phyloP scores from a whole-genome alignment of 2,113 vertebrate species.

The Lutjanus erythropterus region DNA sequence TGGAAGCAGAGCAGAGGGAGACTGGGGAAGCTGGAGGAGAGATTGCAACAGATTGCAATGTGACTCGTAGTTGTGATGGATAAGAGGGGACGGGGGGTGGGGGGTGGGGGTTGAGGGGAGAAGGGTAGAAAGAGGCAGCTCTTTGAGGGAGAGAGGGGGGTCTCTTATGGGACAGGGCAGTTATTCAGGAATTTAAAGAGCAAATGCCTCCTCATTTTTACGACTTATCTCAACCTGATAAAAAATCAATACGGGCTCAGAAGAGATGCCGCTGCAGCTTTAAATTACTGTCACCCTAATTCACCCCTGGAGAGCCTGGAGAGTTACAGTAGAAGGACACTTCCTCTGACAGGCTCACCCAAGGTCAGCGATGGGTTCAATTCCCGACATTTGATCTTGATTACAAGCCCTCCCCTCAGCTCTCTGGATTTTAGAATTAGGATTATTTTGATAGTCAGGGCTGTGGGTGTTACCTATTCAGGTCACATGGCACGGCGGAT shows the following conservation, averaged over 20 bases:
- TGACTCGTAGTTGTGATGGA: conserved; percentile 42
- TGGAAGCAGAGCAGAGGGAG: conserved; percentile 27
- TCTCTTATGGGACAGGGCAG: conserved; percentile 26
- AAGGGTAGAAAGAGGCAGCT: conserved; percentile 1
- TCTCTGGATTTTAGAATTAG: conserved; percentile 62
- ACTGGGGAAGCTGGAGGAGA: conserved; percentile 29
- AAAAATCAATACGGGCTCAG: conserved; percentile 56
- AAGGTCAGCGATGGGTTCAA: conserved; percentile 56
- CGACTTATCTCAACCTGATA: conserved; percentile 57
- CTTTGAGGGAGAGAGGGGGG: conserved; percentile 9
- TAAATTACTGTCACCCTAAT: conserved; percentile 54
- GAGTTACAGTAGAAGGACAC: neutral
- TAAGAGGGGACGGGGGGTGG: conserved; percentile 3
- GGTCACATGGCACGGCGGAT: conserved; percentile 57
- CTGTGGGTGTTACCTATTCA: conserved; percentile 59
- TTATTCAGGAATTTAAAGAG: conserved; percentile 62
- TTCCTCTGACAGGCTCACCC: conserved; percentile 13
- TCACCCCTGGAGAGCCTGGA: conserved; percentile 28
- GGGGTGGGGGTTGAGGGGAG: neutral
- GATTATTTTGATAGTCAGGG: conserved; percentile 62
- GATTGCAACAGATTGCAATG: conserved; percentile 48
- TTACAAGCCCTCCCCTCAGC: conserved; percentile 35
- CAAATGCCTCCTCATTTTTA: conserved; percentile 47
- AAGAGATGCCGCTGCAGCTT: conserved; percentile 32
- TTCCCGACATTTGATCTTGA: conserved; percentile 32